phyloP scores from a whole-genome alignment of 2,797 vertebrate genomes.

The Mus spretus region DNA sequence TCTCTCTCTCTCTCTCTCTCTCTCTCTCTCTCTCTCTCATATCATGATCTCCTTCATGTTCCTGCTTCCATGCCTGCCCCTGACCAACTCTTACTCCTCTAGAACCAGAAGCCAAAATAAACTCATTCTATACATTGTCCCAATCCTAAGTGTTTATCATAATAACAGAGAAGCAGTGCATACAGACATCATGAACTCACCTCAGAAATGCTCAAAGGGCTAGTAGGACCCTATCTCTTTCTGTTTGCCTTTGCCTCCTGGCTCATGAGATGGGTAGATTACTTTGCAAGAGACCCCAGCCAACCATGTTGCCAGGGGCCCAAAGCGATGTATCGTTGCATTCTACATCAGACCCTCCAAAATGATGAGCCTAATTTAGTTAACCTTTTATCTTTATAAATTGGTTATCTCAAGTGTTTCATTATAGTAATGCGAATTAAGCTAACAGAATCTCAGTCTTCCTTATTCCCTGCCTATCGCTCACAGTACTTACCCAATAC shows the following conservation, averaged over 20 bases:
- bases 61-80: not conserved
- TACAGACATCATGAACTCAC: not conserved
- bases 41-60: not conserved
- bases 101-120: not conserved
- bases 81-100: not conserved
- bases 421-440: not conserved
- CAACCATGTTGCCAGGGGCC: not conserved
- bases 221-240: not conserved
- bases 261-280: not conserved
- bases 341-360: not conserved
- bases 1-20: not conserved
- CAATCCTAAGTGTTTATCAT: not conserved
- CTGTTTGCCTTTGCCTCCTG: not conserved
- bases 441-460: not conserved
- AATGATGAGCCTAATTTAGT: not conserved
- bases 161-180: not conserved
- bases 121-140: not conserved
- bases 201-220: not conserved
- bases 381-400: not conserved
- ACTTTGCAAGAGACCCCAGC: not conserved
- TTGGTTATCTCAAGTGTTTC: not conserved
- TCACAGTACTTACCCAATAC: not conserved
- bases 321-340: not conserved
- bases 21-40: not conserved
- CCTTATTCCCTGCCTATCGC: not conserved